Base-by-base conservation (phyloP, 2,797 vertebrate genomes). In the Cheirogaleus major region DNA sequence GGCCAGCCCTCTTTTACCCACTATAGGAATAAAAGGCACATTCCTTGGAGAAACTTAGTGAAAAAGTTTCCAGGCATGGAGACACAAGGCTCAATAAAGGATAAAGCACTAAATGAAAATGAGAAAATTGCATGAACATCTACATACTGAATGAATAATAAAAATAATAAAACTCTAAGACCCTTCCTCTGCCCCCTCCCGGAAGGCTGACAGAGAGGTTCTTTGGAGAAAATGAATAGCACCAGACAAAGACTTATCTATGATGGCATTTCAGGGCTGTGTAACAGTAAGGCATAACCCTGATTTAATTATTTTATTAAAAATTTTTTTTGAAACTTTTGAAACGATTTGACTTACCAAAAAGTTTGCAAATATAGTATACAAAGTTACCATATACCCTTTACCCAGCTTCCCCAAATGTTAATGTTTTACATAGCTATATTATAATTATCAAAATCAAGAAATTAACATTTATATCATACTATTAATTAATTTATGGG, bases 311-410 rank as follows among this genome's bases (percentile, higher is more conserved):
- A 75, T 23, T 59, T 43, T 72, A 52, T 45, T 87, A 35, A 55
- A 45, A 63, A 38, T 22, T 41, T 65, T 43, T 48, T n/a, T 11
- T 48, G n/a, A 22, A 9, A 65, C 8, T n/a, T 96, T 76, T 23
- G 11, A 91, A 95, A 91, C 70, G n/a, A 88, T 43, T 38, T 72
- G 27, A 78, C 73, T 96, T 81, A 67, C 38, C 11, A 43, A 72
- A 92, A 59, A 91, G 23, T 3, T n/a, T 50, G n/a, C 65, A 87
- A 79, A 87, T 50, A 61, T 0, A 38, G 18, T 30, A 57, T 27
- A 25, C 43, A 61, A 22, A 48, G 6, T 94, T 70, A 57, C 12
- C 38, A 27, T 20, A 70, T 48, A 59, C 27, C 22, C 4, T 87
- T 86, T 10, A 69, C 10, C 20, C 2, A 86, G 18, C 12, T 67